Conservation (phyloP, 1,140 invertebrate genomes). For the Pseudobourletiella spinata region DNA sequence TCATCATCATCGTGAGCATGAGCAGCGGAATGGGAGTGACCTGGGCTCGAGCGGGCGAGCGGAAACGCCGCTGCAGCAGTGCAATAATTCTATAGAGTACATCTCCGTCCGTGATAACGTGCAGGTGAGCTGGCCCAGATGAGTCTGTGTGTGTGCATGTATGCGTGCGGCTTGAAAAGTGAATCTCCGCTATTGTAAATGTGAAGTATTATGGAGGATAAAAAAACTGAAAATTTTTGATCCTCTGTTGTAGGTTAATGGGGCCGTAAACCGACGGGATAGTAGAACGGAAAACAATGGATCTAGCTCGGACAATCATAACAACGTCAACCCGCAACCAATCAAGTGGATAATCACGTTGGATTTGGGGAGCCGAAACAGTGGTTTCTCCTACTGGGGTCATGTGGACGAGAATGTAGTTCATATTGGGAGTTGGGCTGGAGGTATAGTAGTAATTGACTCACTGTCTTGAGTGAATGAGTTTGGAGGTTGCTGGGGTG, state of each 20-base stretch:
- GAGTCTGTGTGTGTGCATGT: not conserved
- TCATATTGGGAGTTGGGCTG: conserved; percentile 21
- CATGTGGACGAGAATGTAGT: conserved; percentile 14
- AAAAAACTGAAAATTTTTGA: not conserved
- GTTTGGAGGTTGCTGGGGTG: too few relatives aligned
- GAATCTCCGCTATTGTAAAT: too few relatives aligned
- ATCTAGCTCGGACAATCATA: too few relatives aligned
- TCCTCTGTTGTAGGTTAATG: not conserved
- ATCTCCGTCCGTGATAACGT: conserved; percentile 33
- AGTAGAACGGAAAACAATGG: not conserved
- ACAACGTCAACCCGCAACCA: too few relatives aligned
- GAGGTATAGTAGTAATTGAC: not conserved
- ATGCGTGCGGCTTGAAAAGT: not conserved
- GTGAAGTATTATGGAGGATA: not conserved
- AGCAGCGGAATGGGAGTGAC: not conserved
- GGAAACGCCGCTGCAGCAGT: conserved; percentile 3
- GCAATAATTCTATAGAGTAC: conserved; percentile 34
- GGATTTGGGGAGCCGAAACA: conserved; percentile 25
- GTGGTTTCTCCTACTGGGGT: conserved; percentile 26
- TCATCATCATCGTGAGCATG: conserved; percentile 1
- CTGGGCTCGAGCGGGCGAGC: not conserved
- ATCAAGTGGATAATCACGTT: conserved; percentile 16
- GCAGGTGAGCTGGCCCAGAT: conserved; percentile 16
- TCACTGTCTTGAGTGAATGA: too few relatives aligned
- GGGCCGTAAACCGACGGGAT: not conserved